These are phyloP conservation scores for Trichopoda pennipes DNA, from an alignment of 2,888 invertebrate species.

Conservation along the genomic window DNA sequence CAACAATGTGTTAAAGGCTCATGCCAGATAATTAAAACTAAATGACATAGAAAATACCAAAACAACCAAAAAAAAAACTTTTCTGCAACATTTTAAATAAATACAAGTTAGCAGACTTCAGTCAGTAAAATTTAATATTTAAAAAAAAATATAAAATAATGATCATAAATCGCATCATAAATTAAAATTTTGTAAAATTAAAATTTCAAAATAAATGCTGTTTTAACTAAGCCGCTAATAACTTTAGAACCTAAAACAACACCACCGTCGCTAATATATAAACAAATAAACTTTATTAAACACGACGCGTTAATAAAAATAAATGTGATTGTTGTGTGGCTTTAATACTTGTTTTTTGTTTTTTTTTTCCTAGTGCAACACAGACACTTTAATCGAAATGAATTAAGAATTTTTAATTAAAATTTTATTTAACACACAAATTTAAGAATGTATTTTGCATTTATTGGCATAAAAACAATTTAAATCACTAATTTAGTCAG, in stretches of 20 bases:
- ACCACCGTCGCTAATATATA: constrained; percentile 1
- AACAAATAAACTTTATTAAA: background rate
- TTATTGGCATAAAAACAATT: constrained; percentile 34
- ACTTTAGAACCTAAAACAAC: constrained; percentile 36
- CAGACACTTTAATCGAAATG: constrained; percentile 40
- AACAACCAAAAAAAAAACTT: constrained; percentile 17
- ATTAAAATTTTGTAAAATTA: constrained; percentile 39
- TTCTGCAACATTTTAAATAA: constrained; percentile 67
- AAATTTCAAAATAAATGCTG: constrained; percentile 10
- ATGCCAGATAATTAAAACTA: constrained; percentile 1
- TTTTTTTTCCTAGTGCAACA: background rate
- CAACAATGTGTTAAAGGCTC: constrained; percentile 44
- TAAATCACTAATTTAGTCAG: constrained; percentile 41
- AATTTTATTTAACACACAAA: constrained; percentile 37
- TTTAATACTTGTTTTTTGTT: background rate
- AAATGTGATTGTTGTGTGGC: background rate
- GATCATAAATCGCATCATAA: constrained; percentile 38
- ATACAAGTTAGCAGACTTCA: constrained; percentile 4
- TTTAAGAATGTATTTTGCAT: constrained; percentile 22
- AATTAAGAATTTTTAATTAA: constrained; percentile 62
- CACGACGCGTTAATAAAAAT: background rate
- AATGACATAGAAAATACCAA: constrained; percentile 10
- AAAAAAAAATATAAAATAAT: constrained; percentile 25
- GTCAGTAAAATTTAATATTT: constrained; percentile 4
- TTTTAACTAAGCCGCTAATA: constrained; percentile 55